phyloP scores from a whole-genome alignment of 1,140 invertebrate genomes.

The Drosophila serrata region DNA sequence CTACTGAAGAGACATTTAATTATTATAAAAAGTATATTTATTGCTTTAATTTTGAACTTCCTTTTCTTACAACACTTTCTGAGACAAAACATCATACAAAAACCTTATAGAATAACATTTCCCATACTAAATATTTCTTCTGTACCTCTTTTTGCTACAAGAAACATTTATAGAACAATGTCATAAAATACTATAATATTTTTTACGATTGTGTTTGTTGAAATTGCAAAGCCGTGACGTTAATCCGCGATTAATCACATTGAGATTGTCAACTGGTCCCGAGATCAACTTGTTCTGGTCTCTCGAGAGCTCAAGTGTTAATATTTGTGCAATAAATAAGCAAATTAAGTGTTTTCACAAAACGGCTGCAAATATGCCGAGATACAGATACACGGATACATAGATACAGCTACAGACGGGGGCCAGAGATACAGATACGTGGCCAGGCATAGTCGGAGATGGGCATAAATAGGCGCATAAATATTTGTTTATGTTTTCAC shows the following conservation, averaged over 20 bases:
- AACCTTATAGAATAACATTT: not conserved
- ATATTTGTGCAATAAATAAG: constrained; percentile 54
- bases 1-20: not conserved
- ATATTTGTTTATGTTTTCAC: constrained; percentile 75
- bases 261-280: constrained; percentile 29
- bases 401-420: constrained; percentile 16
- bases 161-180: constrained; percentile 19
- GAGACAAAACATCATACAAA: not conserved
- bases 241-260: constrained; percentile 37
- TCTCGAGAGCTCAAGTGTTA: constrained; percentile 39
- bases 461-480: constrained; percentile 62
- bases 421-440: not conserved
- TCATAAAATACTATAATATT: constrained; percentile 16
- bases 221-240: constrained; percentile 38
- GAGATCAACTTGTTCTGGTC: constrained; percentile 44
- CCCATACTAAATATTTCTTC: not conserved
- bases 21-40: no score
- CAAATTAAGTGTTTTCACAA: constrained; percentile 53
- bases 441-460: constrained; percentile 12
- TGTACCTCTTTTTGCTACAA: not conserved
- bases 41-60: not conserved
- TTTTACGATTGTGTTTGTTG: constrained; percentile 28
- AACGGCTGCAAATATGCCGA: constrained; percentile 45
- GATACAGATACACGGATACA: constrained; percentile 45
- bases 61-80: no score